Evolutionary conservation across 2,888 invertebrate species (phyloP), one percentile per base, ranked within the genome.

Genomic region (Ennomos erosarius): DNA sequence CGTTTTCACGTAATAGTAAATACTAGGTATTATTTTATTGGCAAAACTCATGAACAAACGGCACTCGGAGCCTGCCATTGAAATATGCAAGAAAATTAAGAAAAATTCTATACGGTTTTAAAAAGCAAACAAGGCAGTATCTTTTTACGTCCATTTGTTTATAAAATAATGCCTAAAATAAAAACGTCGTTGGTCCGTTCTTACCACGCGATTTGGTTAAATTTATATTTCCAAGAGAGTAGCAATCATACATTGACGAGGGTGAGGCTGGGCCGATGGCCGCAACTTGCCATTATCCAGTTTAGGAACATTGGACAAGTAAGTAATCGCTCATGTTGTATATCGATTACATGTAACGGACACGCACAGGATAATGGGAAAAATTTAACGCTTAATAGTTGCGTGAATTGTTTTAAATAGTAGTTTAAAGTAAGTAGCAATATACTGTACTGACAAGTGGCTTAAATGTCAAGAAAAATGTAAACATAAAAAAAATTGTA

Each of bases 231-330:
- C 44, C 53, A 57, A 59, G 62, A 50, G 59, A 62, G 57, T 58
- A 55, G 68, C 59, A 61, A 62, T 68, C 55, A 68, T 68, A 64
- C 63, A 67, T 69, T 71, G 70, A 70, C 67, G 63, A 70, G 69
- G 71, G 70, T 68, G 43, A 53, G 54, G 36, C 42, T 34, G 42
- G 40, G 52, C 42, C 55, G 54, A 59, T 49, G 59, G 54, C 62
- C 61, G 49, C 62, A 56, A 60, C 62, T 48, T 62, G 62, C 57
- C 64, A 57, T 59, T 55, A 64, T 62, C 64, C 67, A 69, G 67
- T 69, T 67, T 67, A 52, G 63, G 43, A 46, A 45, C 50, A 54
- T 54, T 59, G 58, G 44, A 48, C 50, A 43, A 57, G 51, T 49
- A 64, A 2, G 3, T 66, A 67, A 68, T 66, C 47, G 47, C 43